Conservation (phyloP, 2,113 vertebrate genomes). For the Suncus etruscus region DNA sequence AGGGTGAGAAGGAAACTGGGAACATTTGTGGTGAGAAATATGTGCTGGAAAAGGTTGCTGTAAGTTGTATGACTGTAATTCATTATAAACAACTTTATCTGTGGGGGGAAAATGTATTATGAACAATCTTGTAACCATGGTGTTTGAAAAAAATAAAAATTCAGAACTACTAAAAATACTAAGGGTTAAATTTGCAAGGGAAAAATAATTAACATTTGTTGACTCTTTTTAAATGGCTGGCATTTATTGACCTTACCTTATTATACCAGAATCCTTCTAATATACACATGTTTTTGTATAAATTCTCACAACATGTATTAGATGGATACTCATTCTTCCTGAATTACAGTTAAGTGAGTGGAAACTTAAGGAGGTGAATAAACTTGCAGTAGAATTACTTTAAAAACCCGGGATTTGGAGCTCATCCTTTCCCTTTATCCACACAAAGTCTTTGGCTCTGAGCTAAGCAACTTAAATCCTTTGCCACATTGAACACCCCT, state of each 20-base stretch:
- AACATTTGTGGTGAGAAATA: too few relatives aligned
- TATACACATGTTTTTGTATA: not conserved
- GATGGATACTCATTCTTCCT: not conserved
- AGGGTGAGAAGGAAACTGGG: too few relatives aligned
- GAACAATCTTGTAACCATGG: too few relatives aligned
- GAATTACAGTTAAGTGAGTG: not conserved
- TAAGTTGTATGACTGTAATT: too few relatives aligned
- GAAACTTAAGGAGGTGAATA: not conserved
- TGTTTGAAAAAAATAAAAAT: too few relatives aligned
- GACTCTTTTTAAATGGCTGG: not conserved
- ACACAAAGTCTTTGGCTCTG: not conserved
- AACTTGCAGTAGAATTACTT: not conserved
- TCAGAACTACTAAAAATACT: not conserved
- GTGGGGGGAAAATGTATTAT: too few relatives aligned
- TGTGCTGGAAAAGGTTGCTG: too few relatives aligned
- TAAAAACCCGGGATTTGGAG: not conserved
- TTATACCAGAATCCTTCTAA: not conserved
- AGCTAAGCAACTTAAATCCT: not conserved
- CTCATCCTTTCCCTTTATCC: not conserved
- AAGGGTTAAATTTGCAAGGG: not conserved
- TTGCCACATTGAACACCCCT: not conserved
- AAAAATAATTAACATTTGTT: constrained; percentile 9
- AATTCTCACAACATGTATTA: not conserved
- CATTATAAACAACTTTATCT: too few relatives aligned
- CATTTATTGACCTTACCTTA: not conserved